Base-by-base conservation (phyloP, 37 sponge, comb jelly and placozoan species). In the Cladorhizidae sp. region DNA sequence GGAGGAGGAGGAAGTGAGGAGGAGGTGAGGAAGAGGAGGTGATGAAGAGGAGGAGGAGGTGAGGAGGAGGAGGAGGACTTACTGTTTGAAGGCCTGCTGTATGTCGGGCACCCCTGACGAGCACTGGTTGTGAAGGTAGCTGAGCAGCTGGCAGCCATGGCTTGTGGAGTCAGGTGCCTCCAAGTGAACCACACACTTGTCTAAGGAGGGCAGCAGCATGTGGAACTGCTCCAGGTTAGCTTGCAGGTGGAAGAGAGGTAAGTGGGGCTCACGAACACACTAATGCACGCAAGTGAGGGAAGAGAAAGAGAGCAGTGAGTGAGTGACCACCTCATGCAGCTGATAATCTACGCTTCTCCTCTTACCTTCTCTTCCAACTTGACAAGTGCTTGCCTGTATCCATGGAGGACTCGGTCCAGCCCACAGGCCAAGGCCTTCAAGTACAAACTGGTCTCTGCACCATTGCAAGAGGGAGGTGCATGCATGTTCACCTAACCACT, bases 81-180 rank as follows among this genome's bases (percentile, higher is more conserved):
- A 86, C 91, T 63, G 82, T 41, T 72, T 63, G 63, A 80, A 80
- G 40, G 83, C 55, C 15, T 83, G 73, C 67, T 91, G 80, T 8
- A 95, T 68, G 36, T 69, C 71, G 39, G 87, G 87, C 6, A 88
- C 73, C 1, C 95, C 95, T 73, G 83, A 86, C 25, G 77, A 73
- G 36, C 84, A 85, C 69, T 85, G 81, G 21, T 88, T 72, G 37
- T 91, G 76, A 2, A 95, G 76, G 39, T 88, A 67, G 18, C 67
- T 80, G 28, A 95, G 78, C 18, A 95, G 74, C 64, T 83, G 86
- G 57, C 95, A 85, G 43, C 95, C 95, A 68, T 78, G 72, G 33
- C 82, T 56, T 51, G 52, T 77, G 14, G 52, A 74, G 79, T 70
- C 43, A 43, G 70, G 49, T 8, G 67, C 35, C 25, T n/a, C 55